Evolutionary conservation across 2,113 vertebrate genomes (phyloP).

Genomic region (Ptyas mucosa): DNA sequence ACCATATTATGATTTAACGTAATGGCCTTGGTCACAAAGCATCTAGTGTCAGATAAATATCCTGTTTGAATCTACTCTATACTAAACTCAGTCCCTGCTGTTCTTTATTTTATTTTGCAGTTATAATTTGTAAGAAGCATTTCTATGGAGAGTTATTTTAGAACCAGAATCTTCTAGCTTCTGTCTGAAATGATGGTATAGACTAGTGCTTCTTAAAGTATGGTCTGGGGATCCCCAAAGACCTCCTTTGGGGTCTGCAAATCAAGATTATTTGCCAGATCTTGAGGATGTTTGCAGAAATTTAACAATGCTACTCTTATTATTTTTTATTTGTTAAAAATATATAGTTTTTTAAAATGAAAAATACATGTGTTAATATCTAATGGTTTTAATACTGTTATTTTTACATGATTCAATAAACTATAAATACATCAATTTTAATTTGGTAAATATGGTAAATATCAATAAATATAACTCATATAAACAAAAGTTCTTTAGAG

Average conservation of each 20-base stretch:
- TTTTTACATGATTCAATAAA: not conserved
- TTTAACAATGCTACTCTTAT: not conserved
- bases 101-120: not conserved
- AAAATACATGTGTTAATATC: not conserved
- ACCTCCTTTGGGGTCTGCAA: not conserved
- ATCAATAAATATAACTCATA: not conserved
- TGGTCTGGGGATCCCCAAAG: not conserved
- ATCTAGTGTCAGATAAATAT: not conserved
- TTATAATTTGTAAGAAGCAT: not conserved
- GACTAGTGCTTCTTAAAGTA: not conserved
- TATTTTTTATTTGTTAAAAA: not conserved
- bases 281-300: not conserved
- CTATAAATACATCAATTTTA: not conserved
- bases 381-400: not conserved
- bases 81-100: not conserved
- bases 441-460: not conserved
- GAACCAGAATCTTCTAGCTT: not conserved
- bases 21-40: not conserved
- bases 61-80: not conserved
- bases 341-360: not conserved
- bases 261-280: not conserved
- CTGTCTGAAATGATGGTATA: not conserved
- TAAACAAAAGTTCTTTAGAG: not conserved
- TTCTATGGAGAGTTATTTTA: not conserved
- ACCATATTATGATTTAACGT: not conserved